Base-by-base conservation (phyloP, 2,888 invertebrate species). In the Xanthia icteritia region DNA sequence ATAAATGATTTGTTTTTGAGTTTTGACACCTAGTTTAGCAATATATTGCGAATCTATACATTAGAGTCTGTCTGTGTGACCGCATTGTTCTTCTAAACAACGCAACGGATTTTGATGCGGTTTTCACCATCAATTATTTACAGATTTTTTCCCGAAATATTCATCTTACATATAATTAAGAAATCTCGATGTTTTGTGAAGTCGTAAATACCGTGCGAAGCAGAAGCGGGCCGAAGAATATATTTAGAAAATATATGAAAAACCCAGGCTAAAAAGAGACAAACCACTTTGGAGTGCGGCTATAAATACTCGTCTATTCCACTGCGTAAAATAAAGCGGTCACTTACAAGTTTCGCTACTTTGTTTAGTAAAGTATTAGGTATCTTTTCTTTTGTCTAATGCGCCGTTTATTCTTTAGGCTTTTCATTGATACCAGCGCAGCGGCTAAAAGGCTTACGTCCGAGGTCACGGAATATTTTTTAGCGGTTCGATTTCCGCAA, bases 221-320 rank as follows among this genome's bases (percentile, higher is more conserved):
- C 17, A 17, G 48, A 0, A 6, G 17, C 48, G n/a, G n/a, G n/a
- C n/a, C n/a, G n/a, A n/a, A 63, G 13, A 23, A 60, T 45, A 45
- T 27, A 15, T 64, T 64, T 42, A 31, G 20, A 74, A 64, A 60
- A 73, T 66, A 45, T 61, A 56, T 54, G 54, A 69, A 72, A 83
- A 76, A 23, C 23, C 56, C 36, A 54, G 23, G n/a, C 60, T 79
- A 51, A 69, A 77, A 66, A 68, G 68, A 82, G 79, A 87, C 67
- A 79, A 77, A 84, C 65, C 75, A 69, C 82, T 81, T 84, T 66
- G 63, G 79, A 84, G 82, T 69, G 81, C 23, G 5, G 67, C 72
- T 73, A 85, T 87, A 80, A 87, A 87, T 87, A 87, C 81, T 81
- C 66, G 71, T 84, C 70, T 81, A 65, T 77, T 87, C 79, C 20